Evolutionary conservation across 2,888 invertebrate genomes (phyloP), one percentile per base, ranked within the genome.

Genomic region (Pyrocoelia pectoralis): DNA sequence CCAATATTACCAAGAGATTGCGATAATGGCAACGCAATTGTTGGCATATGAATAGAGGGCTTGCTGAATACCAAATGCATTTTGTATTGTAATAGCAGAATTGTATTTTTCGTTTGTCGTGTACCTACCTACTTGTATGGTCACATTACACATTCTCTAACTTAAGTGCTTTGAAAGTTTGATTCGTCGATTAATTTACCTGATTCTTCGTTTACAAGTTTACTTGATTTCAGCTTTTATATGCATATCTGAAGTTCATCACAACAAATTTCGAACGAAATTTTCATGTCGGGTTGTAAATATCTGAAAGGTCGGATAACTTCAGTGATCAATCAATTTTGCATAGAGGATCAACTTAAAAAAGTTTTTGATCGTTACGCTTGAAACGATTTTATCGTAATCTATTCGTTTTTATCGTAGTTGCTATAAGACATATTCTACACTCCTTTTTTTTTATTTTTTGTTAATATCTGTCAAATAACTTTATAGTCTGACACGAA

Each of bases 1-100:
- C 73, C 74, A 76, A 77, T 77, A 75, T 75, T 74, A 74, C 73
- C 69, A 61, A 71, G 70, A 72, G 73, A 73, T 73, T 71, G 70
- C 68, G 72, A 74, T 74, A 73, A 75, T 72, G 72, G 73, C 66
- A 68, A 65, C 68, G 68, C 73, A 71, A 70, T 73, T 73, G 74
- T 69, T 69, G 69, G 62, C 69, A 62, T 70, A 61, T 72, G 71
- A 73, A 73, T 70, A 68, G 72, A 57, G n/a, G n/a, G 61, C 60
- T 66, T 65, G 60, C 70, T 68, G 72, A 71, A 71, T 70, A 66
- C 70, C 57, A 67, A 72, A 74, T 71, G 71, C 73, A 71, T 72
- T 71, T 68, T 66, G 70, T 72, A 73, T 74, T 74, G 74, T 74
- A 65, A 70, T 70, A 69, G 67, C 70, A 65, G 66, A 69, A 68